A percentile compares a stretch with the other conserved stretches of the same genome.
Evolutionary conservation across 2,797 vertebrate species (phyloP).

Genomic region (Pelobates cultripes): DNA sequence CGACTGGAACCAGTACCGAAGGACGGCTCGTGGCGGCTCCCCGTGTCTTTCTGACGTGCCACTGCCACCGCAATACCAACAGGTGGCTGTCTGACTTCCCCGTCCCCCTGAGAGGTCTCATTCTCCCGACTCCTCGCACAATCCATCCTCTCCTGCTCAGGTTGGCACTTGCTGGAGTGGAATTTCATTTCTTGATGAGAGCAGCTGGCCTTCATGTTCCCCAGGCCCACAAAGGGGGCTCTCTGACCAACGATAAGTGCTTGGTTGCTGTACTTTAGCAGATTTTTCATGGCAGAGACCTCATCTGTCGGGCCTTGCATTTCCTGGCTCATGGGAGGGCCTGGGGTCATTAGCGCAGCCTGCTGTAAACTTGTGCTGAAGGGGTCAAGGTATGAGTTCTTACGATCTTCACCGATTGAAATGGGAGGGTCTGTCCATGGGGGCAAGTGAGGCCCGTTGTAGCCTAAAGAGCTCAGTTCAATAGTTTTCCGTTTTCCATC

Average conservation of each 20-base stretch:
- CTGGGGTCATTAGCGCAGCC: conserved; percentile 71
- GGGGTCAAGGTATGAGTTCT: conserved; percentile 85
- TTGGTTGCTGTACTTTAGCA: conserved; percentile 95
- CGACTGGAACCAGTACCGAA: conserved; percentile 72
- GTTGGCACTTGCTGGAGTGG: conserved; percentile 77
- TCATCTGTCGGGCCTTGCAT: conserved; percentile 77
- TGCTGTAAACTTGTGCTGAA: conserved; percentile 72
- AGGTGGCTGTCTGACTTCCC: conserved; percentile 91
- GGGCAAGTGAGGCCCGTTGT: conserved; percentile 75
- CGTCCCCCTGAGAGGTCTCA: conserved; percentile 80
- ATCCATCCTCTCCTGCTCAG: conserved; percentile 84
- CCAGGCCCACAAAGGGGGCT: conserved; percentile 85
- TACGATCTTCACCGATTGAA: conserved; percentile 75
- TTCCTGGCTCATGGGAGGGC: conserved; percentile 66
- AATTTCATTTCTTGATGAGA: conserved; percentile 82
- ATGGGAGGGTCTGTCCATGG: conserved; percentile 67
- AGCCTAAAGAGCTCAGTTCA: conserved; percentile 84
- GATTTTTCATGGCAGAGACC: conserved; percentile 91
- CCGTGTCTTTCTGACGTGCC: conserved; percentile 88
- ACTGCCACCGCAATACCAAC: conserved; percentile 94
- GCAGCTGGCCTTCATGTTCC: conserved; percentile 85
- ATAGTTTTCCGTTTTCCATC: conserved; percentile 86
- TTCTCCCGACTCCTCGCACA: conserved; percentile 82
- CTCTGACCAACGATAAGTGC: conserved; percentile 87
- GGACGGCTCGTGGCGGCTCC: conserved; percentile 74